phyloP scores from a whole-genome alignment of 2,888 invertebrate species.

The Chrysolina americana region DNA sequence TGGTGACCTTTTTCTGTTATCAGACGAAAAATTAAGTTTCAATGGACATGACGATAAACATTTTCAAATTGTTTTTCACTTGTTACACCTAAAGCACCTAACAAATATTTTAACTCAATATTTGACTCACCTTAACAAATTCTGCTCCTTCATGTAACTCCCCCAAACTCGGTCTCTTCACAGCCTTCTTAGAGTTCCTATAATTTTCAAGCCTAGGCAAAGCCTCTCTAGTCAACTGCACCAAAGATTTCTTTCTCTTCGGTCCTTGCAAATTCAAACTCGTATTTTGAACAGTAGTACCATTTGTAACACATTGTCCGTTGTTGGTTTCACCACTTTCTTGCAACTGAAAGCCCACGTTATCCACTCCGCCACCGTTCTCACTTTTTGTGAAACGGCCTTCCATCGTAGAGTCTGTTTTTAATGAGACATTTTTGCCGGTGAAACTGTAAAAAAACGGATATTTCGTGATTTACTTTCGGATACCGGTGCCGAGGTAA shows the following conservation, averaged over 20 bases:
- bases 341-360: slow-evolving; percentile 62
- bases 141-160: slow-evolving; percentile 84
- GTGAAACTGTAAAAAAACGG: not conserved
- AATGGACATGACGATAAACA: too few relatives aligned
- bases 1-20: too few relatives aligned
- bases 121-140: slow-evolving; percentile 67
- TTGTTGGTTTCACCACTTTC: slow-evolving; percentile 55
- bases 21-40: too few relatives aligned
- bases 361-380: slow-evolving; percentile 57
- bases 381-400: slow-evolving; percentile 52
- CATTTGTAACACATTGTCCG: slow-evolving; percentile 30
- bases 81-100: too few relatives aligned
- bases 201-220: slow-evolving; percentile 88
- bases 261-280: slow-evolving; percentile 44
- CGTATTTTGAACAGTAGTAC: slow-evolving; percentile 22
- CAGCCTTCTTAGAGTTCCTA: slow-evolving; percentile 81
- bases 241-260: slow-evolving; percentile 73
- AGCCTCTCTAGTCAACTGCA: slow-evolving; percentile 83
- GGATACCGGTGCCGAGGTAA: not conserved
- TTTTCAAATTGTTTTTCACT: too few relatives aligned
- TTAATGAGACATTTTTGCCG: slow-evolving; percentile 25
- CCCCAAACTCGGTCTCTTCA: slow-evolving; percentile 87
- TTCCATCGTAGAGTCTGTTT: slow-evolving; percentile 52
- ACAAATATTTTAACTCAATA: not conserved
- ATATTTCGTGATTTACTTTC: not conserved